These are phyloP conservation scores for Heliothis virescens DNA, from an alignment of 1,140 invertebrate species.

Conservation along the genomic window DNA sequence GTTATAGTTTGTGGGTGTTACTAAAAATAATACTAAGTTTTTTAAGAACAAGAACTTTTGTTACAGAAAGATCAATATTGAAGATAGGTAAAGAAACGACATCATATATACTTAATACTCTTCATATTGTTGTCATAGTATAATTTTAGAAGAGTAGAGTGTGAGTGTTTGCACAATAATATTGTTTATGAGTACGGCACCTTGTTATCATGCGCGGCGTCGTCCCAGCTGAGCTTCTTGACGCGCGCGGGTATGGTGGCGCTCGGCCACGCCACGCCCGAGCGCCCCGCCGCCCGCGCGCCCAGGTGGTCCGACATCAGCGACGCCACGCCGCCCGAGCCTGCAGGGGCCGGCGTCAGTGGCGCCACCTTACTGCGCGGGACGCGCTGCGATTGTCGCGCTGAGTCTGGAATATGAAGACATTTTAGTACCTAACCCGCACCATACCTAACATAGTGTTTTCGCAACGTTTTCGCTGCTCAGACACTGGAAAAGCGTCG, in stretches of 20 bases:
- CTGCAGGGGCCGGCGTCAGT: conserved; percentile 43
- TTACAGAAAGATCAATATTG: background rate
- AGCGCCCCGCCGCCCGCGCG: conserved; percentile 66
- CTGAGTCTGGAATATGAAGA: background rate
- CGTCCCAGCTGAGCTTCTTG: conserved; percentile 91
- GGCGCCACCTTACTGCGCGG: conserved; percentile 52
- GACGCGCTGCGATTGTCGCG: conserved; percentile 53
- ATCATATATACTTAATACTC: too few species aligned
- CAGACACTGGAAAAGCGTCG: too few species aligned
- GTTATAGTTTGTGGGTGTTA: too few species aligned
- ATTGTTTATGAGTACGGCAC: conserved; percentile 18
- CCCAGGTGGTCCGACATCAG: conserved; percentile 78
- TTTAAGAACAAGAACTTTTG: too few species aligned
- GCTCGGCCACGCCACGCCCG: conserved; percentile 86
- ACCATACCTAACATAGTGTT: too few species aligned
- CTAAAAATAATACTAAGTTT: too few species aligned
- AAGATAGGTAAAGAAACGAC: too few species aligned
- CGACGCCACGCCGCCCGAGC: conserved; percentile 49
- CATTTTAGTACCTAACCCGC: background rate
- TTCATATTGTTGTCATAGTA: too few species aligned
- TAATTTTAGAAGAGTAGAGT: too few species aligned
- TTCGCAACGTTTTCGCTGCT: too few species aligned
- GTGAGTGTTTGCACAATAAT: too few species aligned
- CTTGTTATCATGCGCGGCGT: conserved; percentile 77
- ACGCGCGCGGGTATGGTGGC: conserved; percentile 89